phyloP scores from a whole-genome alignment of 2,888 invertebrate species.

The Netelia inedita region DNA sequence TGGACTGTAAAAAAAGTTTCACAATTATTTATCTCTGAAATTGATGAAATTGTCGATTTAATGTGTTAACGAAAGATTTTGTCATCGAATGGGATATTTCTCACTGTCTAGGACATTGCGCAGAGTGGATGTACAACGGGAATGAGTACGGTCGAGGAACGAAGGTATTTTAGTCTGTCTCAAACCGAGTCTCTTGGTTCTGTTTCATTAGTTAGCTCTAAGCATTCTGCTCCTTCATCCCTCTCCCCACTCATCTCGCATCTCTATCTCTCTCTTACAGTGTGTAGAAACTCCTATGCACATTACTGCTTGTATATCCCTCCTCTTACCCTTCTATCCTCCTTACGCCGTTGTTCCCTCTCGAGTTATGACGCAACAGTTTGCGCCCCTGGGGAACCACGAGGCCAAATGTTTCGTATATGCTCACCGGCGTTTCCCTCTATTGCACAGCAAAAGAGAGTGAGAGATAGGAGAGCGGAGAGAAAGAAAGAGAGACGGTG shows the following conservation, averaged over 20 bases:
- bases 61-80: neutral
- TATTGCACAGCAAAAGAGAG: constrained; percentile 6
- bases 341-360: constrained; percentile 69
- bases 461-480: constrained; percentile 11
- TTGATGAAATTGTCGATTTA: neutral
- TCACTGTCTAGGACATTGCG: constrained; percentile 22
- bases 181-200: constrained; percentile 72
- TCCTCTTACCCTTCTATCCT: constrained; percentile 73
- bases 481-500: neutral
- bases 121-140: constrained; percentile 23
- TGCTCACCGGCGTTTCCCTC: constrained; percentile 26
- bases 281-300: constrained; percentile 60
- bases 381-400: constrained; percentile 76
- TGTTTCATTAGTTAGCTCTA: constrained; percentile 65
- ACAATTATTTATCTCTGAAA: neutral
- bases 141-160: constrained; percentile 72
- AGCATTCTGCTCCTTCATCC: constrained; percentile 63
- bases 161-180: constrained; percentile 75
- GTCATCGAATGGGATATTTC: constrained; percentile 1
- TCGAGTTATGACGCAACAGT: constrained; percentile 82
- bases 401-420: constrained; percentile 63
- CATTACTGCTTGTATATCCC: constrained; percentile 25
- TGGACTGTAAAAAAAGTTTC: neutral
- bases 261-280: constrained; percentile 21
- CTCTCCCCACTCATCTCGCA: constrained; percentile 34